These are phyloP conservation scores for Puma concolor DNA, from an alignment of 2,113 vertebrate genomes.

Conservation along the genomic window DNA sequence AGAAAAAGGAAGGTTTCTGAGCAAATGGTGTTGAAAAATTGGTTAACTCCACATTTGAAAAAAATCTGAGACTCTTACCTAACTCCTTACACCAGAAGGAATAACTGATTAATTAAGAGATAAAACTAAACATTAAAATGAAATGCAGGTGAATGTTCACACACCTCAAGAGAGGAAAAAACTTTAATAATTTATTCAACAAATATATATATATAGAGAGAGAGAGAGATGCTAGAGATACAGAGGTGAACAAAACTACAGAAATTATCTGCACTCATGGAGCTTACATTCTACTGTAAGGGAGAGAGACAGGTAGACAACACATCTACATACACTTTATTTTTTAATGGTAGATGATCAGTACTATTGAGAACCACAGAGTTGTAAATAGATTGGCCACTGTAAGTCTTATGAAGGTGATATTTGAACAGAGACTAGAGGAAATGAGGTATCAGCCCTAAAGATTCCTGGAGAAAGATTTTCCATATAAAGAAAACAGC, in stretches of 20 bases:
- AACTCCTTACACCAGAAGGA: not conserved
- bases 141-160: not conserved
- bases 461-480: not conserved
- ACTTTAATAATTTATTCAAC: not conserved
- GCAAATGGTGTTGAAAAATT: not conserved
- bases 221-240: not conserved
- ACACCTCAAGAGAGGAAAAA: not conserved
- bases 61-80: not conserved
- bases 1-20: not conserved
- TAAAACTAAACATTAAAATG: not conserved
- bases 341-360: not conserved
- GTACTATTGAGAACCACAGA: not conserved
- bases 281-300: not conserved
- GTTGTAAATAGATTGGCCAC: not conserved
- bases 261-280: not conserved
- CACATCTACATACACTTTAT: not conserved
- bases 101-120: not conserved
- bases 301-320: not conserved
- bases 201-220: not conserved
- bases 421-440: not conserved
- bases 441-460: not conserved
- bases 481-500: not conserved
- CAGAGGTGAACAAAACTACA: not conserved
- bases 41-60: not conserved
- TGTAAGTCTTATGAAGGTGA: not conserved